phyloP scores from a whole-genome alignment of 2,888 invertebrate species.

The Himalopsyche kuldschensis region DNA sequence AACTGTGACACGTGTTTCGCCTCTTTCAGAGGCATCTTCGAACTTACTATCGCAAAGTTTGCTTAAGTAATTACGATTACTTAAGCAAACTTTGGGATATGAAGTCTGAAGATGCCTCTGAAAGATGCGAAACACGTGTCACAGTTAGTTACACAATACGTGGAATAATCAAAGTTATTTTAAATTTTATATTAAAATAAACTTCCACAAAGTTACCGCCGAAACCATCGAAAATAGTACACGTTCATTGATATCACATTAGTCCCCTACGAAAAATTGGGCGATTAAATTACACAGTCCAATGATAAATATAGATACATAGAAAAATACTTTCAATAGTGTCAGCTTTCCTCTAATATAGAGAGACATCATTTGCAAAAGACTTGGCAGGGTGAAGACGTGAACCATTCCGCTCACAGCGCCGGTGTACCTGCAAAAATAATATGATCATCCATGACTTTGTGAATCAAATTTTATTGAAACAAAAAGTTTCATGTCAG shows the following conservation, averaged over 20 bases:
- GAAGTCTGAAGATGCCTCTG: background rate
- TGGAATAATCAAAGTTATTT: too few relatives aligned
- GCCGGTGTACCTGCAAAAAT: conserved; percentile 74
- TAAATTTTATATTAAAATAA: too few relatives aligned
- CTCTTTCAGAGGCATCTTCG: too few relatives aligned
- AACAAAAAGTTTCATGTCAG: too few relatives aligned
- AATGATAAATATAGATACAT: conserved; percentile 67
- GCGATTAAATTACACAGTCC: conserved; percentile 76
- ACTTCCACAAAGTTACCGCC: too few relatives aligned
- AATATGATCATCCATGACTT: background rate
- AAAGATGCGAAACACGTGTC: background rate
- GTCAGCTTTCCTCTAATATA: conserved; percentile 65
- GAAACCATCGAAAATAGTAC: too few relatives aligned
- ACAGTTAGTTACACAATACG: too few relatives aligned
- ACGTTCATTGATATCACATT: background rate
- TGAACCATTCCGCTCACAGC: conserved; percentile 86
- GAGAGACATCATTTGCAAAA: conserved; percentile 73
- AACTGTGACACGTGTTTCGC: too few relatives aligned
- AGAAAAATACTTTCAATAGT: conserved; percentile 58
- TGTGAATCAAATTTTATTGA: too few relatives aligned
- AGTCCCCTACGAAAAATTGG: conserved; percentile 72
- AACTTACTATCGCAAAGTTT: too few relatives aligned
- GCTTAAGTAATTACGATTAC: too few relatives aligned
- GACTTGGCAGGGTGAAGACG: conserved; percentile 80
- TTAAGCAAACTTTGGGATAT: too few relatives aligned